Evolutionary conservation across 2,113 vertebrate genomes (phyloP).

Genomic region (Oreochromis niloticus): DNA sequence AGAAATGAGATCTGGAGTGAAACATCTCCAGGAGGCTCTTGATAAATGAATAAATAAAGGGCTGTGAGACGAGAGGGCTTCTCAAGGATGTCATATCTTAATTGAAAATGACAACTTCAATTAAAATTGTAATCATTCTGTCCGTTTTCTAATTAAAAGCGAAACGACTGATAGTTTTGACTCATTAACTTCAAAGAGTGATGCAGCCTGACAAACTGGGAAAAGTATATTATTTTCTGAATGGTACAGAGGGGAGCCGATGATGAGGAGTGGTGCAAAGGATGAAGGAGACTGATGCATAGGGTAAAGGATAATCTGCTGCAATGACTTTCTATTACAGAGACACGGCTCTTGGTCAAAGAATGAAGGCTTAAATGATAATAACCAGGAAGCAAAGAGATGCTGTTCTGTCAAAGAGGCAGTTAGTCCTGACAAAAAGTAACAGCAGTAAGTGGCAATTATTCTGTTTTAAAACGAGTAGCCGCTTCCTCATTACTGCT

Average conservation of each 20-base stretch:
- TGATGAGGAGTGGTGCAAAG: background rate
- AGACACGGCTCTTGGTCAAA: background rate
- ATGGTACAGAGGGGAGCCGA: background rate
- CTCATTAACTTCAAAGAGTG: slow-evolving; percentile 78
- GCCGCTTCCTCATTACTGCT: background rate
- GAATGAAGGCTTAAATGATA: slow-evolving; percentile 4
- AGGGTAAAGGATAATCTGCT: slow-evolving; percentile 15
- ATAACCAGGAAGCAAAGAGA: background rate
- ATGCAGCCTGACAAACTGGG: slow-evolving; percentile 33
- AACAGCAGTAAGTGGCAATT: background rate
- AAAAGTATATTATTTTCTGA: slow-evolving; percentile 37
- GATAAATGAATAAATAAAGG: slow-evolving; percentile 50
- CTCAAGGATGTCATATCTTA: slow-evolving; percentile 74
- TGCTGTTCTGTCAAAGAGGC: background rate
- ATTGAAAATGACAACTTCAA: slow-evolving; percentile 79
- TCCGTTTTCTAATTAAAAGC: slow-evolving; percentile 77
- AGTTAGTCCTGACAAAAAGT: background rate
- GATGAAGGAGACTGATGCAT: slow-evolving; percentile 3
- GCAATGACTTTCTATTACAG: background rate
- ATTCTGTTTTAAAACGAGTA: background rate
- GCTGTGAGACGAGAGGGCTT: slow-evolving; percentile 30
- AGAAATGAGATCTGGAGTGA: slow-evolving; percentile 4
- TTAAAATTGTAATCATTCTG: slow-evolving; percentile 79
- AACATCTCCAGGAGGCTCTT: slow-evolving; percentile 29
- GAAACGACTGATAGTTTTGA: slow-evolving; percentile 75